phyloP scores from a whole-genome alignment of 2,888 invertebrate species.

The Plebejus argus region DNA sequence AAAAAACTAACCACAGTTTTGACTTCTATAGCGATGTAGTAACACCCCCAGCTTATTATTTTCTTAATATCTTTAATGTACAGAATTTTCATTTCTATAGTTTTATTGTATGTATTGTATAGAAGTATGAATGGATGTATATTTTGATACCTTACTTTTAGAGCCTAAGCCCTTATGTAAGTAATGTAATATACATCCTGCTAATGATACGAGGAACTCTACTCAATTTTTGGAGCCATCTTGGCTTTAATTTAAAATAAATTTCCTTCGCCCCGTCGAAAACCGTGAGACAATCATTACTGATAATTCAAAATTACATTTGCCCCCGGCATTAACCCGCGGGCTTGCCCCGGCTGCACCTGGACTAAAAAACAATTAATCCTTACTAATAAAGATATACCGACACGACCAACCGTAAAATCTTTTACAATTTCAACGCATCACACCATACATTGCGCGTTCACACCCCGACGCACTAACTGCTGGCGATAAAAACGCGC shows the following conservation, averaged over 20 bases:
- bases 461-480: not conserved
- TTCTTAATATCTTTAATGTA: too few relatives aligned
- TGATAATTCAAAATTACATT: constrained; percentile 33
- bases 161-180: not conserved
- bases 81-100: too few relatives aligned
- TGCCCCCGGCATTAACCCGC: constrained; percentile 47
- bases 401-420: constrained; percentile 61
- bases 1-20: too few relatives aligned
- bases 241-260: not conserved
- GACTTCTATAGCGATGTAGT: too few relatives aligned
- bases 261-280: constrained; percentile 34
- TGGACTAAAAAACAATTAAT: constrained; percentile 55
- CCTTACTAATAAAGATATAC: constrained; percentile 47
- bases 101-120: too few relatives aligned
- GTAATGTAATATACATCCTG: not conserved
- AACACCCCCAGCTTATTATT: too few relatives aligned
- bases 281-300: constrained; percentile 22
- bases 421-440: constrained; percentile 43
- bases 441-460: constrained; percentile 6
- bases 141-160: constrained; percentile 28
- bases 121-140: constrained; percentile 33
- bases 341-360: constrained; percentile 50
- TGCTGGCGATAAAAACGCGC: constrained; percentile 19
- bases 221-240: constrained; percentile 28
- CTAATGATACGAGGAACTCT: not conserved